A percentile compares a stretch with the other conserved stretches of the same genome.
Conservation (phyloP, 2,797 vertebrate genomes). For the Pterois miles region DNA sequence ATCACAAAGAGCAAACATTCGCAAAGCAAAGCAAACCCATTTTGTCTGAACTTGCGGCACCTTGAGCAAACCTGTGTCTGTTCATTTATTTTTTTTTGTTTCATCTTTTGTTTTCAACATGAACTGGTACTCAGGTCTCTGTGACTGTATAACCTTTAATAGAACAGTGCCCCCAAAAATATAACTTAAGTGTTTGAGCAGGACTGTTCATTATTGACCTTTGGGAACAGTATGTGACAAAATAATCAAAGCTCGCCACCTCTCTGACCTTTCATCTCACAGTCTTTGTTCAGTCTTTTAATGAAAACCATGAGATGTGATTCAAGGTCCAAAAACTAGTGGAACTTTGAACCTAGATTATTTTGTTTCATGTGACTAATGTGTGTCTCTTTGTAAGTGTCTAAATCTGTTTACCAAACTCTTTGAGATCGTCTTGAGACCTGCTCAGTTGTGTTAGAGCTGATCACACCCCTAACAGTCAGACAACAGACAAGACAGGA, state of each 20-base stretch:
- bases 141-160: neutral
- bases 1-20: no score
- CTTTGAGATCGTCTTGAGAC: neutral
- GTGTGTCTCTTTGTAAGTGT: neutral
- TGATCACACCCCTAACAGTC: slow-evolving; percentile 50
- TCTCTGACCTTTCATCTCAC: neutral
- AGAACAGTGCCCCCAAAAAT: neutral
- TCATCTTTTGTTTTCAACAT: neutral
- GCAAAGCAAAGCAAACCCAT: no score
- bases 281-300: neutral
- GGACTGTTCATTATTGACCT: neutral
- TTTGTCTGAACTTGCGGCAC: neutral
- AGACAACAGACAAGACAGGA: slow-evolving; percentile 41
- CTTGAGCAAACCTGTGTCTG: neutral
- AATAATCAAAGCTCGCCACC: neutral
- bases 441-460: slow-evolving; percentile 20
- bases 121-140: neutral
- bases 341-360: neutral
- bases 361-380: neutral
- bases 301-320: neutral
- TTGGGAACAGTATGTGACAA: neutral
- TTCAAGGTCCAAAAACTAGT: neutral
- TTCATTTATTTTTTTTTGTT: neutral
- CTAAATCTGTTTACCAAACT: neutral
- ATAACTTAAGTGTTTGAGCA: neutral